Evolutionary conservation across 2,113 vertebrate species (phyloP), one percentile per base, ranked within the genome.

Genomic region (Mohoua ochrocephala): DNA sequence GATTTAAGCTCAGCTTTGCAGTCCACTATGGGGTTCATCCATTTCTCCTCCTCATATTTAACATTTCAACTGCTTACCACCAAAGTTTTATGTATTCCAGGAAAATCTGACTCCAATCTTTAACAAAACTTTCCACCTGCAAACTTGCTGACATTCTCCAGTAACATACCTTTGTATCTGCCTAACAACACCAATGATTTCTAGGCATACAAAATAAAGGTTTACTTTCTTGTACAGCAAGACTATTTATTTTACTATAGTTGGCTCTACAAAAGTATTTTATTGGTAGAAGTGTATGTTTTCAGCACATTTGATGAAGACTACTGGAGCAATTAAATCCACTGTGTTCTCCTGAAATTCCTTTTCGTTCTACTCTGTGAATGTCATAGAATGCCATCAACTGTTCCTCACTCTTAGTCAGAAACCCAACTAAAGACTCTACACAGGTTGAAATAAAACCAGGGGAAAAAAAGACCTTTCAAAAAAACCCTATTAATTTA

Each of bases 121-220:
- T 35, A 70, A 71, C 9, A 82, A 53, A 87, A 87, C 26, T 64
- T 82, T 75, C 33, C 69, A 70, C 15, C 9, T 44, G 54, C 8
- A 57, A 78, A 42, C 7, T 30, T 67, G 11, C 9, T 74, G 41
- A 49, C 3, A 2, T 6, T 76, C 10, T 33, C 28, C 49, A 82
- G 0, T 23, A 65, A 47, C 1, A 0, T 10, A 77, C 11, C 18
- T 47, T 61, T 15, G 0, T 11, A 59, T 28, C 33, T 68, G 53
- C 26, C 42, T 69, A 71, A 27, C 56, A 77, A 23, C 20, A 84
- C 4, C 24, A 47, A 77, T n/a, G 64, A 65, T 15, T 68, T 50
- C 35, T 33, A 39, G 5, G 15, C 17, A 54, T 11, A 31, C 5
- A 59, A 75, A 95, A 81, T 20, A 16, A 50, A 76, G 30, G 28